Evolutionary conservation across 2,113 vertebrate species (phyloP).

Genomic region (Pygoscelis adeliae): DNA sequence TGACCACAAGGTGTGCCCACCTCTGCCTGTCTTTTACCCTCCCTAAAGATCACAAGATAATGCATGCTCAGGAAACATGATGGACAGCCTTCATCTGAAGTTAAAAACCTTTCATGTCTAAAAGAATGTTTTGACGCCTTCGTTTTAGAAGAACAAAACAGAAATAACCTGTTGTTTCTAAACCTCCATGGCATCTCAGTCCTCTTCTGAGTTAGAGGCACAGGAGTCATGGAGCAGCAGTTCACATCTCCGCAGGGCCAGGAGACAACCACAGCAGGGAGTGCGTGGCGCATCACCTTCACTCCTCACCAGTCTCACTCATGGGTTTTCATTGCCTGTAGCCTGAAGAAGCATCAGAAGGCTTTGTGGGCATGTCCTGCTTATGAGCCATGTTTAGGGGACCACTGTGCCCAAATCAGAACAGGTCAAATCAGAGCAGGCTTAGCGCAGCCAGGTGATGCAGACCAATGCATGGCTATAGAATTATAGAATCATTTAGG

Average conservation of each 20-base stretch:
- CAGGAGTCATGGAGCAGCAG: background rate
- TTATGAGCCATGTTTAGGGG: background rate
- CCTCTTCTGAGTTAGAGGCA: background rate
- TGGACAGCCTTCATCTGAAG: background rate
- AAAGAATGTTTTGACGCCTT: background rate
- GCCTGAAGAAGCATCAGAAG: background rate
- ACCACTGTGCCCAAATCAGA: background rate
- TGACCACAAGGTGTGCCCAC: background rate
- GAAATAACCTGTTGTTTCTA: background rate
- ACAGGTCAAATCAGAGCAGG: background rate
- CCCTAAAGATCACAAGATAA: background rate
- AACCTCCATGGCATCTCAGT: background rate
- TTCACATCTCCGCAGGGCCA: background rate
- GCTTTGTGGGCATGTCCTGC: background rate
- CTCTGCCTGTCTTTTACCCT: background rate
- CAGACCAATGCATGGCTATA: background rate
- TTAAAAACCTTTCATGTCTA: background rate
- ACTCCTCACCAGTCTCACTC: background rate
- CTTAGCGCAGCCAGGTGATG: background rate
- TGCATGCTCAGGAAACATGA: accelerated
- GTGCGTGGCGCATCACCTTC: too few relatives aligned
- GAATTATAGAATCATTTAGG: background rate
- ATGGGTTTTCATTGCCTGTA: background rate
- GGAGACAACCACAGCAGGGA: background rate
- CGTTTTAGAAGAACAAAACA: background rate